Evolutionary conservation across 2,797 vertebrate genomes (phyloP).

Genomic region (Phalloptychus januarius): DNA sequence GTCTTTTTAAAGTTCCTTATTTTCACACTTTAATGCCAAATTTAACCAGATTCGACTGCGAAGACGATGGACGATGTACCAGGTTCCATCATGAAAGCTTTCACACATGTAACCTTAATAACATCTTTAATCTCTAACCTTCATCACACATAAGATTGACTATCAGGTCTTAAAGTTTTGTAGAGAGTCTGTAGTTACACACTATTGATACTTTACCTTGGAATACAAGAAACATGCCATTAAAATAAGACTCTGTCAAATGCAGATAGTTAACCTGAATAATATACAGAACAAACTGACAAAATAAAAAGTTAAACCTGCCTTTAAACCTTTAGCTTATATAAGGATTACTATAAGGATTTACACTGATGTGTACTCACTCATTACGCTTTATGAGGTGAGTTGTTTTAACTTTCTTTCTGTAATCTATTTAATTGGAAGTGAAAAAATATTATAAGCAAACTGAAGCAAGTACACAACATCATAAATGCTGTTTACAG

Average conservation of each 20-base stretch:
- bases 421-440: background rate
- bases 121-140: background rate
- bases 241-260: no score
- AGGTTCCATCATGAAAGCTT: no score
- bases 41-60: background rate
- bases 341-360: background rate
- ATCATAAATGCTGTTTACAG: background rate
- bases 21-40: background rate
- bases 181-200: no score
- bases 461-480: background rate
- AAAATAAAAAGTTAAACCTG: background rate
- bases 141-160: no score
- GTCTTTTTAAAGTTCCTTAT: no score
- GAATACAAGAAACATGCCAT: background rate
- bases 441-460: background rate
- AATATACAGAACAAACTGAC: background rate
- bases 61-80: background rate
- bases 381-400: background rate
- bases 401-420: background rate
- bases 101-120: no score
- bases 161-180: no score
- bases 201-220: background rate
- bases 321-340: background rate
- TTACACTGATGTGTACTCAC: background rate
- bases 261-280: no score